Base-by-base conservation (phyloP, 2,888 invertebrate species). In the Sinotaia quadrata region DNA sequence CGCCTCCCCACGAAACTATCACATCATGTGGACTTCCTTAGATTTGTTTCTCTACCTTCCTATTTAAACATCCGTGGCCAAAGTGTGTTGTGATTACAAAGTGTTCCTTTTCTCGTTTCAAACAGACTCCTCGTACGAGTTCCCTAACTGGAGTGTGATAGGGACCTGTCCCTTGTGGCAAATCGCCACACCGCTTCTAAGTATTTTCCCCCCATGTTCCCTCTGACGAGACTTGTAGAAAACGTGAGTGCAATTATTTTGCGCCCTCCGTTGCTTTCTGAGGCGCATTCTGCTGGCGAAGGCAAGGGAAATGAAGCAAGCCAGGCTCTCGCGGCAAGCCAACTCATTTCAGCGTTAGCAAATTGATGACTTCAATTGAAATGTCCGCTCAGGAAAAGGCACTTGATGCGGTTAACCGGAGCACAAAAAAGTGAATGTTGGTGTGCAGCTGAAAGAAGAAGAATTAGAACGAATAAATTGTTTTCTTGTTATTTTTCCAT, bases 311-410 rank as follows among this genome's bases (percentile, higher is more conserved):
- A 47, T 41, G 60, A 61, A 33, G 47, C 33, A 61, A 21, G 47
- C 33, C 21, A 24, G 29, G 15, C 12, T 21, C 27, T 27, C 44
- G 44, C 31, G 44, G 60, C 49, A 27, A 49, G 33, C 44, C 47
- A 34, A 34, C 31, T 18, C 60, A 29, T 44, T 33, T 33, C 31
- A 33, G 33, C 60, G 49, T 61, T 61, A 47, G 60, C 60, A 61
- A 61, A 61, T 61, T 61, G 60, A 61, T 61, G 47, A 61, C 47
- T 24, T 18, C 33, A 61, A 61, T 61, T 61, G 60, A 61, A 61
- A 47, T 47, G 60, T 61, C 60, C 44, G 47, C 60, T 33, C 21
- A 44, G 60, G 49, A 29, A 49, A 33, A 41, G 49, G 60, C 49
- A 33, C 31, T 47, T 47, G 49, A 18, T 47, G 47, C 47, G 47